Conservation (phyloP, 37 sponge, comb jelly and placozoan species). For the Lycopodina hypogea region DNA sequence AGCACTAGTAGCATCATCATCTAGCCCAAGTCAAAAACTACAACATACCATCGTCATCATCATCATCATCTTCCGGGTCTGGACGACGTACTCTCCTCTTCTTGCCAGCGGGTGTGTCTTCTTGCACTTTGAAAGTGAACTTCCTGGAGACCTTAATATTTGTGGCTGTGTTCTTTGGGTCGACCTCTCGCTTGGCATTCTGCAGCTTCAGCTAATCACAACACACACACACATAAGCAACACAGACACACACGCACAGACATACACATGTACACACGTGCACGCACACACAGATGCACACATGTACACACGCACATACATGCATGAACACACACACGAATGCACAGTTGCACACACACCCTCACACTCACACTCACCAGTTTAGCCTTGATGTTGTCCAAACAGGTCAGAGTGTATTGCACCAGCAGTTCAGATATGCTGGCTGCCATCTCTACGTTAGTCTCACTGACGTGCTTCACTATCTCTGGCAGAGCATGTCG, state of each 20-base stretch:
- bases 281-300: constrained; percentile 11
- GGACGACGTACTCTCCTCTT: constrained; percentile 15
- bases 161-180: background rate
- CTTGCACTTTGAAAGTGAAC: constrained; percentile 53
- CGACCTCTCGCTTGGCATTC: constrained; percentile 4
- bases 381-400: constrained; percentile 25
- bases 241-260: background rate
- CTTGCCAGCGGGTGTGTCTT: constrained; percentile 2
- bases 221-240: too few species aligned
- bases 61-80: constrained; percentile 27
- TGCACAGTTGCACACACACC: background rate
- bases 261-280: too few species aligned
- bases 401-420: constrained; percentile 34
- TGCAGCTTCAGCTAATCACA: constrained; percentile 21
- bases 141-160: constrained; percentile 39
- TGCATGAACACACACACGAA: background rate
- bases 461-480: constrained; percentile 42
- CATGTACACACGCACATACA: background rate
- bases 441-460: constrained; percentile 49
- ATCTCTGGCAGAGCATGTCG: constrained; percentile 59
- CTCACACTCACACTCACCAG: constrained; percentile 19
- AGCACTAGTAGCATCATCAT: background rate
- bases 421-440: constrained; percentile 39
- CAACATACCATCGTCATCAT: background rate
- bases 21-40: too few species aligned